These are phyloP conservation scores for Galeopterus variegatus DNA, from an alignment of 2,113 vertebrate genomes.

Conservation along the genomic window DNA sequence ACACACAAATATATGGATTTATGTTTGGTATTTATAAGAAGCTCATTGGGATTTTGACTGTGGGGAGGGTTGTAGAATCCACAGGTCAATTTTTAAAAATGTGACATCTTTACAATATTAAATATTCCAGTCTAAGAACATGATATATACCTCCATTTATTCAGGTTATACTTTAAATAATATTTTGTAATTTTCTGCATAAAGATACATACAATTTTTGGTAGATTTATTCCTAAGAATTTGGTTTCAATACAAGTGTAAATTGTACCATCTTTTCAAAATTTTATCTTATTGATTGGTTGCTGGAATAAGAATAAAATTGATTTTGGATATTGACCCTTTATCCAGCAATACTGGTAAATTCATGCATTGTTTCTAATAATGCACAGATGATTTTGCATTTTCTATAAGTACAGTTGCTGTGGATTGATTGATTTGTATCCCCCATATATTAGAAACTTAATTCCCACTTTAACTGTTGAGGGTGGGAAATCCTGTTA, in stretches of 20 bases:
- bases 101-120: neutral
- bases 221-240: conserved; percentile 19
- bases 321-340: neutral
- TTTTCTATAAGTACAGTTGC: neutral
- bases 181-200: conserved; percentile 42
- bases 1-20: neutral
- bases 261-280: neutral
- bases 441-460: no score
- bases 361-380: neutral
- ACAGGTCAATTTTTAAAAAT: conserved; percentile 28
- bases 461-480: no score
- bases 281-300: neutral
- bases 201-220: neutral
- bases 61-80: neutral
- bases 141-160: neutral
- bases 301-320: conserved; percentile 35
- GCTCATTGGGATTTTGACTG: neutral
- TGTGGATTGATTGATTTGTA: no score
- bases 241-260: conserved; percentile 13
- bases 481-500: no score
- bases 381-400: neutral
- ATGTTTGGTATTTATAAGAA: conserved; percentile 46
- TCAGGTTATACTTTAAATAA: conserved; percentile 21
- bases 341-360: conserved; percentile 2
- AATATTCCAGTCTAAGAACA: conserved; percentile 28